phyloP scores from a whole-genome alignment of 2,888 invertebrate species.

The Cephus pygmeus region DNA sequence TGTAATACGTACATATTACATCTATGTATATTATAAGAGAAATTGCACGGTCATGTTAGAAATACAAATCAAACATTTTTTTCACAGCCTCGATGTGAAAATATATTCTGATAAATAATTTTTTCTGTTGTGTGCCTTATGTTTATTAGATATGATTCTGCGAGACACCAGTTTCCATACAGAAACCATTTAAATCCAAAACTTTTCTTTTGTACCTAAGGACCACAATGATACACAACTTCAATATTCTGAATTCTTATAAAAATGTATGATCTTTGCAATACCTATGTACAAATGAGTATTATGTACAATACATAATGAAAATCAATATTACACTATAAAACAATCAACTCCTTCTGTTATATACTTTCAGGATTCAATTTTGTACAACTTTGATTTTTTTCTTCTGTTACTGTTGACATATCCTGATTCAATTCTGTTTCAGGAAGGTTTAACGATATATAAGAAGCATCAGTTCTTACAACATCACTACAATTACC shows the following conservation, averaged over 20 bases:
- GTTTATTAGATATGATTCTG: constrained; percentile 20
- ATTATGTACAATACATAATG: neutral
- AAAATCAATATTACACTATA: neutral
- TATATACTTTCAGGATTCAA: neutral
- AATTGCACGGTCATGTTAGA: neutral
- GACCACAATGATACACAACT: neutral
- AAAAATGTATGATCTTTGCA: constrained; percentile 17
- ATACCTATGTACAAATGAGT: constrained; percentile 27
- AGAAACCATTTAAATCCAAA: neutral
- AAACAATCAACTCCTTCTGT: neutral
- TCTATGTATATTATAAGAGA: neutral
- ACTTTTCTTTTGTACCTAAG: neutral
- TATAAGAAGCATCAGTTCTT: neutral
- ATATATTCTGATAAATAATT: constrained; percentile 21
- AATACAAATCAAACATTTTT: neutral
- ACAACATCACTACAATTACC: neutral
- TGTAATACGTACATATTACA: neutral
- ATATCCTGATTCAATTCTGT: neutral
- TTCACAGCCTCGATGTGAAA: constrained; percentile 51
- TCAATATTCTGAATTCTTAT: neutral
- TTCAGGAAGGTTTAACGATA: neutral
- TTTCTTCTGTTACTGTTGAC: neutral
- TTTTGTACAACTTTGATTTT: neutral
- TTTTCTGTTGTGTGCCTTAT: constrained; percentile 11
- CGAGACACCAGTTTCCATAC: constrained; percentile 14